phyloP scores from a whole-genome alignment of 2,888 invertebrate genomes.

The Amphipoea lucens region DNA sequence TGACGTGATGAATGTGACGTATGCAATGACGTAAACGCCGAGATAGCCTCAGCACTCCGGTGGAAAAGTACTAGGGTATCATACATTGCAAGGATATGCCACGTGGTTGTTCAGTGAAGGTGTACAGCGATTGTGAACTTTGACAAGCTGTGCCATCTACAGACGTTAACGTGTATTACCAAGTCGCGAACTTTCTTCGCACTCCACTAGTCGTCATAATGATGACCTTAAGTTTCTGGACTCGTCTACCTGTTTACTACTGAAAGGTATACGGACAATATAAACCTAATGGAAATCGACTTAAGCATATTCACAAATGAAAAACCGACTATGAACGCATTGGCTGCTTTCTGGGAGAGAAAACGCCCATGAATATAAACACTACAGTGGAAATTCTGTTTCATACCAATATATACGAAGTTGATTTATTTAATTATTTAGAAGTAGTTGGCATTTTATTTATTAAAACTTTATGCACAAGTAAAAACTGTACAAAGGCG shows the following conservation, averaged over 20 bases:
- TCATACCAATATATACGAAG: neutral
- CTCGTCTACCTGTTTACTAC: neutral
- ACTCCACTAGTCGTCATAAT: neutral
- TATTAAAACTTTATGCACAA: too few species aligned
- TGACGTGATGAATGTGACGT: constrained; percentile 28
- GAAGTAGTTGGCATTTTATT: neutral
- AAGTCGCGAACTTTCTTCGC: neutral
- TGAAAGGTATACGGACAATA: neutral
- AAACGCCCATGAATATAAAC: neutral
- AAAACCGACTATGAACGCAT: too few species aligned
- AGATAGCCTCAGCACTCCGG: constrained; percentile 29
- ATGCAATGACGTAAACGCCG: neutral
- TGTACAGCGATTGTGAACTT: neutral
- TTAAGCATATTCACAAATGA: too few species aligned
- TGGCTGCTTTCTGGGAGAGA: neutral
- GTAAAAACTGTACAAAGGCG: too few species aligned
- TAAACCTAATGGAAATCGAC: neutral
- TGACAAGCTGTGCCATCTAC: neutral
- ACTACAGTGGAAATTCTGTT: neutral
- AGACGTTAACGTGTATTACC: neutral
- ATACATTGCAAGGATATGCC: neutral
- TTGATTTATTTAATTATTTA: neutral
- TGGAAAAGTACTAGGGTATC: constrained; percentile 35
- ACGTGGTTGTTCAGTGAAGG: neutral
- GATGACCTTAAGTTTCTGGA: neutral